phyloP scores from a whole-genome alignment of 2,797 vertebrate species.

The Acestrorhynchus altus region DNA sequence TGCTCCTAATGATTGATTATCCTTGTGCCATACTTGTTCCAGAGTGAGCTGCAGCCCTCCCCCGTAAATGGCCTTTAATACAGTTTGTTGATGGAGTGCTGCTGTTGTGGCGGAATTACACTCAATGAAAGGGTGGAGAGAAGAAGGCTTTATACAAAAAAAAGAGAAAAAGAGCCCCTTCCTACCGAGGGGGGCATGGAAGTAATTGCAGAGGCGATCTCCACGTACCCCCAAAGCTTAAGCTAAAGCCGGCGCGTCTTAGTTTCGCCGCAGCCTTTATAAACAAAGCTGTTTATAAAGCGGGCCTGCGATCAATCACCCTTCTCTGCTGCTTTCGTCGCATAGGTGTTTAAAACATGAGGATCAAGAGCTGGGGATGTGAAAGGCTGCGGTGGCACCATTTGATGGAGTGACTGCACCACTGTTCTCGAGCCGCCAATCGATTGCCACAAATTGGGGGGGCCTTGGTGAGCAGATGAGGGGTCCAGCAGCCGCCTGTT shows the following conservation, averaged over 20 bases:
- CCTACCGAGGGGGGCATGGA: slow-evolving; percentile 59
- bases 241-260: slow-evolving; percentile 48
- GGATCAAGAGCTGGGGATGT: slow-evolving; percentile 30
- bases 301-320: slow-evolving; percentile 64
- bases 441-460: slow-evolving; percentile 41
- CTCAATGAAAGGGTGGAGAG: slow-evolving; percentile 52
- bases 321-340: slow-evolving; percentile 47
- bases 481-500: slow-evolving; percentile 32
- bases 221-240: slow-evolving; percentile 28
- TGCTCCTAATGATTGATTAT: slow-evolving; percentile 58
- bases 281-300: slow-evolving; percentile 69
- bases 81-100: slow-evolving; percentile 61
- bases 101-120: slow-evolving; percentile 63
- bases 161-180: slow-evolving; percentile 47
- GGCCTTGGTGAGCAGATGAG: slow-evolving; percentile 45
- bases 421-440: slow-evolving; percentile 52
- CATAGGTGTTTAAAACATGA: slow-evolving; percentile 51
- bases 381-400: slow-evolving; percentile 22
- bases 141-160: slow-evolving; percentile 53
- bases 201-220: slow-evolving; percentile 65
- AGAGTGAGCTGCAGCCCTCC: slow-evolving; percentile 68
- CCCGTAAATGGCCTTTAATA: slow-evolving; percentile 75
- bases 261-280: slow-evolving; percentile 58
- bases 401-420: slow-evolving; percentile 37
- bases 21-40: slow-evolving; percentile 49